phyloP scores from a whole-genome alignment of 2,113 vertebrate genomes.

The Chloebia gouldiae region DNA sequence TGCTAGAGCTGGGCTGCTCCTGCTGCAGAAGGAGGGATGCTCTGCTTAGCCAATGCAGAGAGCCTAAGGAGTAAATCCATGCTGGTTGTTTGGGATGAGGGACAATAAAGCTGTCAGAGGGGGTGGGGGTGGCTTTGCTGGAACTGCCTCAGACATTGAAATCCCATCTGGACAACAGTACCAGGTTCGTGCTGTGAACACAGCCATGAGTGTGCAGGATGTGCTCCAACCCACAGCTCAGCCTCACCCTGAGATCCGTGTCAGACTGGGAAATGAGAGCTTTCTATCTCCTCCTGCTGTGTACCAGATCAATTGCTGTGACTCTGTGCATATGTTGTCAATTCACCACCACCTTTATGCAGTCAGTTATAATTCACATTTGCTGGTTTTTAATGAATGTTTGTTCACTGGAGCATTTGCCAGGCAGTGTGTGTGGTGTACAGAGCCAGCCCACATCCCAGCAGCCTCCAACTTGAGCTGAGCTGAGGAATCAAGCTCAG shows the following conservation, averaged over 20 bases:
- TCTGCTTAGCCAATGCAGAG: neutral
- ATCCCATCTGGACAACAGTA: neutral
- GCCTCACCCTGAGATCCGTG: neutral
- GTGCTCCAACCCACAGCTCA: neutral
- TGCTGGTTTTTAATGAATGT: neutral
- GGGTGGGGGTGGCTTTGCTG: neutral
- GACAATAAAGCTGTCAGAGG: neutral
- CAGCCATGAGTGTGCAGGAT: neutral
- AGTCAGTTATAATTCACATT: neutral
- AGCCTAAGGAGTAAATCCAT: neutral
- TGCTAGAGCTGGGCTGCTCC: neutral
- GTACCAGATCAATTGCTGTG: neutral
- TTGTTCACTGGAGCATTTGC: constrained; percentile 16
- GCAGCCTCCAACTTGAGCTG: neutral
- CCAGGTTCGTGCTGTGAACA: neutral
- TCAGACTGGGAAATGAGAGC: neutral
- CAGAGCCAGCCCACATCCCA: neutral
- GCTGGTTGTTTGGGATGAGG: neutral
- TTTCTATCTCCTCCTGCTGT: neutral
- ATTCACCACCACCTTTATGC: neutral
- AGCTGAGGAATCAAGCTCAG: neutral
- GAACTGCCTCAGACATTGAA: neutral
- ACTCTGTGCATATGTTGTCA: neutral
- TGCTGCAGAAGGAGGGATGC: neutral
- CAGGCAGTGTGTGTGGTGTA: neutral